Conservation (phyloP, 1,140 invertebrate genomes). For the Drosophila subpulchrella region DNA sequence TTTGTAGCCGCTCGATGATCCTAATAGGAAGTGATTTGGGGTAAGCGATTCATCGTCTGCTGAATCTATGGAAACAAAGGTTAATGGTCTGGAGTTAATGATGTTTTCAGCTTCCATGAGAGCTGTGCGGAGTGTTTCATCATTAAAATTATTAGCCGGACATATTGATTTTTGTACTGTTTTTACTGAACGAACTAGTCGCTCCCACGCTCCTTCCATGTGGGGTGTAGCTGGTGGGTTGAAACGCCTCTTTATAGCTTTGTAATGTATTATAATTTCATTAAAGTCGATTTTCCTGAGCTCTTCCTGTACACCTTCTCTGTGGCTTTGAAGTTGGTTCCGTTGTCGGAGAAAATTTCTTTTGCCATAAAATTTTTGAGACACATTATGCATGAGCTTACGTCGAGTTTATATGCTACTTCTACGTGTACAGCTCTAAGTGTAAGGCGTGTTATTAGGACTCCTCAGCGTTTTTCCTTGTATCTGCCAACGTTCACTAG, state of each 20-base stretch:
- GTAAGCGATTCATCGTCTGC: neutral
- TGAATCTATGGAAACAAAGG: neutral
- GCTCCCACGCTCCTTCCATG: neutral
- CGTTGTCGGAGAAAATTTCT: constrained; percentile 10
- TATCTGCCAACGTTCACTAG: neutral
- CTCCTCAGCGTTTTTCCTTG: constrained; percentile 5
- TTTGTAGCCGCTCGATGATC: neutral
- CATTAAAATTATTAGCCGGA: neutral
- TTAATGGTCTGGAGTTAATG: neutral
- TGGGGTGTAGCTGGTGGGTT: neutral
- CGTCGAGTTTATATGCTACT: neutral
- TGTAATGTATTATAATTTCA: neutral
- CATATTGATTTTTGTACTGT: neutral
- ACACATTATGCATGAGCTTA: constrained; percentile 1
- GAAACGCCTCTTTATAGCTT: neutral
- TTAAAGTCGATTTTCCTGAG: constrained; percentile 1
- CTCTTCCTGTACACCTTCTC: neutral
- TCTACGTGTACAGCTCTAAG: neutral
- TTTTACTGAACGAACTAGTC: neutral
- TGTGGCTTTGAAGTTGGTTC: constrained; percentile 11
- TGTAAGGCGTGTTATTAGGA: neutral
- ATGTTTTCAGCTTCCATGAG: no score
- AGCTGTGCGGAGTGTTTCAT: no score
- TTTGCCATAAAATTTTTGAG: constrained; percentile 5
- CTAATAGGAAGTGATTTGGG: neutral